Evolutionary conservation across 2,797 vertebrate species (phyloP), one percentile per base, ranked within the genome.

Genomic region (Nannoperca australis): DNA sequence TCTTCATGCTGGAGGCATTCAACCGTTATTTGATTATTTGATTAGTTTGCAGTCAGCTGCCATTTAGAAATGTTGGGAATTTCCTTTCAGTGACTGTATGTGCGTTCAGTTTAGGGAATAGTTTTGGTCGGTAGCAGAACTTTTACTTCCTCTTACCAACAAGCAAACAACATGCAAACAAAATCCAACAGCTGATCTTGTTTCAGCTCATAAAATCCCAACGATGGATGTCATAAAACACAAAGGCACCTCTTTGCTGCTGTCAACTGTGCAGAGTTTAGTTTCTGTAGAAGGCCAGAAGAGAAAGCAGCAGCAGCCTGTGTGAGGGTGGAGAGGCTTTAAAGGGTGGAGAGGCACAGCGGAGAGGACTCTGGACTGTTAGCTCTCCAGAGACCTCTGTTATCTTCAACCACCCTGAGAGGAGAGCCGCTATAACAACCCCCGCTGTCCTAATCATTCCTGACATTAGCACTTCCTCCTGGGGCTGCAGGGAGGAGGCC

Each of bases 401-500:
- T 76, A 61, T 79, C 82, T 70, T 72, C 78, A 75, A 36, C 76
- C 32, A 20, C 70, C 69, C 79, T 82, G 87, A 85, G 78, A 89
- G 86, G 24, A 84, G 85, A 75, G 65, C 22, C 36, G 7, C 68
- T 70, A 40, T 17, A 47, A 73, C 54, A 20, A 66, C 78, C 72
- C 81, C 82, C 15, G 44, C 73, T 49, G 74, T 70, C 79, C 72
- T 89, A 79, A 91, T 90, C 78, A 32, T 27, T 88, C 70, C 69
- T 89, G 90, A 89, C 88, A 89, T 85, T 74, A 90, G 53, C 54
- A 68, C 87, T 82, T 85, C 85, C 76, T 89, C 80, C 73, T 76
- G 63, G 10, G 15, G 66, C 82, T 82, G 68, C 7, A 36, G 60
- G 70, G 34, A 30, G 27, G 38, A 24, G 36, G n/a, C 22, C 2